phyloP scores from a whole-genome alignment of 1,140 invertebrate species.

The Orius laevigatus region DNA sequence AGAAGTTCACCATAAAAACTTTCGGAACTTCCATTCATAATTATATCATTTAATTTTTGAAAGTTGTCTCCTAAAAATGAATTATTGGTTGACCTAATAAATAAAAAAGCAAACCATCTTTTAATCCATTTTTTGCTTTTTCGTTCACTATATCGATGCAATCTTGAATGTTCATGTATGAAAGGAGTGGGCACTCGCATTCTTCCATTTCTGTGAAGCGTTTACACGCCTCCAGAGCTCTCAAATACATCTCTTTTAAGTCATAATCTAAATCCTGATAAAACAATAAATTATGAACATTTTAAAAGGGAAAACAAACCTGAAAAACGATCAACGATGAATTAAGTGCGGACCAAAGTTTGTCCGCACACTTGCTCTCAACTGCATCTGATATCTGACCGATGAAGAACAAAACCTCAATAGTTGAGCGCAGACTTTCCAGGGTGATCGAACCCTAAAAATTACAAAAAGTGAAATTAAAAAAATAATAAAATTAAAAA shows the following conservation, averaged over 20 bases:
- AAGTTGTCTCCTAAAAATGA: conserved; percentile 2
- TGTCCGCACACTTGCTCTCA: background rate
- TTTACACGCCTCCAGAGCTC: conserved; percentile 32
- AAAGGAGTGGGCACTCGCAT: conserved; percentile 40
- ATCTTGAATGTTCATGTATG: conserved; percentile 51
- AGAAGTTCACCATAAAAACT: too few species aligned
- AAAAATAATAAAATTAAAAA: too few species aligned
- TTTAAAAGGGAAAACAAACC: too few species aligned
- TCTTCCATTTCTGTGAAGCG: conserved; percentile 35
- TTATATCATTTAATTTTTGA: too few species aligned
- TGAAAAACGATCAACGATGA: background rate
- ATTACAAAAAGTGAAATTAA: background rate
- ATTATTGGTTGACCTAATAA: background rate
- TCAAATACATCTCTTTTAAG: conserved; percentile 38
- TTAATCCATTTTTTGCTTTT: conserved; percentile 37
- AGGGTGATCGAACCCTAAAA: background rate
- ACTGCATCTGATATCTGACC: background rate
- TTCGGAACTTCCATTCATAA: too few species aligned
- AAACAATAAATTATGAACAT: background rate
- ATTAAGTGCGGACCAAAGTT: conserved; percentile 2
- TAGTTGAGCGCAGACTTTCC: background rate
- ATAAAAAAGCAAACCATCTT: background rate
- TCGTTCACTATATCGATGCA: conserved; percentile 50
- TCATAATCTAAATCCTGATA: conserved; percentile 32
- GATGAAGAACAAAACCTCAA: background rate